A percentile compares a stretch with the other conserved stretches of the same genome.
phyloP scores from a whole-genome alignment of 2,113 vertebrate genomes.

The Gallinago media region DNA sequence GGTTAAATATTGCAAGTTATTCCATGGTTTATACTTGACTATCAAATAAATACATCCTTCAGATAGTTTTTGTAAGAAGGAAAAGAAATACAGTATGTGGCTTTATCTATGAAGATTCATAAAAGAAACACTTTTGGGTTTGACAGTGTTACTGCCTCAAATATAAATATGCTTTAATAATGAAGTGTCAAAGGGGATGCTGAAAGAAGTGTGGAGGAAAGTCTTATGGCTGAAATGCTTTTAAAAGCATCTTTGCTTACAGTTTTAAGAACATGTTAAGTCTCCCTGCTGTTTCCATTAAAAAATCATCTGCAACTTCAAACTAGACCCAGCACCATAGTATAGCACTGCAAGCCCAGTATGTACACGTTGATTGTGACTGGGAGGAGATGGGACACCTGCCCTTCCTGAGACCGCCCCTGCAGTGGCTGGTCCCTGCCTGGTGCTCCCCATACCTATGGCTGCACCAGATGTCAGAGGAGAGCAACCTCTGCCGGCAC shows the following conservation, averaged over 20 bases:
- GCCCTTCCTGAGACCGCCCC: not conserved
- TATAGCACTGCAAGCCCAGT: fast-evolving
- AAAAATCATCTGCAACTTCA: not conserved
- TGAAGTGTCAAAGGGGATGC: not conserved
- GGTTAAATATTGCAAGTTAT: not conserved
- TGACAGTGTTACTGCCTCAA: not conserved
- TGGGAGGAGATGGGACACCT: not conserved
- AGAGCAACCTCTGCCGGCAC: not conserved
- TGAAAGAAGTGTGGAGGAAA: not conserved
- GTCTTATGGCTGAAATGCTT: not conserved
- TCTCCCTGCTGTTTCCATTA: not conserved
- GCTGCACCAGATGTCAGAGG: fast-evolving
- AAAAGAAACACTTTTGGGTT: not conserved
- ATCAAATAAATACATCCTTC: not conserved
- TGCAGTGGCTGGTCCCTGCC: fast-evolving
- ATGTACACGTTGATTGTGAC: fast-evolving
- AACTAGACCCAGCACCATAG: not conserved
- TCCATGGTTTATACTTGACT: not conserved
- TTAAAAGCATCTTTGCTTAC: not conserved
- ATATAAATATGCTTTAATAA: not conserved
- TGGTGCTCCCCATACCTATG: fast-evolving
- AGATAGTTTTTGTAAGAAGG: not conserved
- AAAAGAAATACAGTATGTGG: not conserved
- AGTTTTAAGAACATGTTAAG: not conserved
- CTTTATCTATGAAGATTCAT: not conserved